These are phyloP conservation scores for Eilema caniola DNA, from an alignment of 2,888 invertebrate species.

Conservation along the genomic window DNA sequence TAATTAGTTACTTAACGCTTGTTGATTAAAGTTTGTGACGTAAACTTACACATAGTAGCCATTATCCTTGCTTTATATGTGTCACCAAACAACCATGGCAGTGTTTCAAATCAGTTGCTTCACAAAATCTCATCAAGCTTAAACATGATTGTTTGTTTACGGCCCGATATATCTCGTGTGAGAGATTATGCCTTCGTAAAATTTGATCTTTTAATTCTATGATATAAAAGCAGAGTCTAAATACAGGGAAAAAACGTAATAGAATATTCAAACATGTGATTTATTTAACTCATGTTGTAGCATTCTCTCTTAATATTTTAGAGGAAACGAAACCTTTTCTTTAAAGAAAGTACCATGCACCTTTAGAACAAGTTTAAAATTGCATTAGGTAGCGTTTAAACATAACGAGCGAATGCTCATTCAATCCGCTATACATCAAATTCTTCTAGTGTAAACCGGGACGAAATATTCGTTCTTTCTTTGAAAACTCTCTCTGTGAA, in stretches of 20 bases:
- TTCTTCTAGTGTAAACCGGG: too few species aligned
- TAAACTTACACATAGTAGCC: slow-evolving; percentile 33
- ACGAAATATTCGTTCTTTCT: too few species aligned
- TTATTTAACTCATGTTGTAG: not conserved
- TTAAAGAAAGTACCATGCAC: too few species aligned
- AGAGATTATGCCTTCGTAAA: not conserved
- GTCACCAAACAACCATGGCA: slow-evolving; percentile 13
- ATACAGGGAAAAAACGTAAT: not conserved
- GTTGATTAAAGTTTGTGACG: slow-evolving; percentile 40
- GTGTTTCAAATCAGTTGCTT: not conserved
- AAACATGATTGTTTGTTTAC: not conserved
- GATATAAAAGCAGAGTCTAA: not conserved
- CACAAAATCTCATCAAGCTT: slow-evolving; percentile 4
- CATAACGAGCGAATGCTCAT: too few species aligned
- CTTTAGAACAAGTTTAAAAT: too few species aligned
- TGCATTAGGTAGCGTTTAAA: too few species aligned
- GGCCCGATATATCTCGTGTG: not conserved
- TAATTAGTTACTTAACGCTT: slow-evolving; percentile 49
- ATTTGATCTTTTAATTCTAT: not conserved
- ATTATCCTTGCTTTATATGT: slow-evolving; percentile 30
- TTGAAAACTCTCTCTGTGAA: too few species aligned
- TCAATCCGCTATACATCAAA: too few species aligned
- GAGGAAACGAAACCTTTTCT: too few species aligned
- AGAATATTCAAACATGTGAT: not conserved
- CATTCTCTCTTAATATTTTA: too few species aligned